A percentile compares a stretch with the other conserved stretches of the same genome.
These are phyloP conservation scores for Brachionus paranguensis DNA, from an alignment of 1,140 invertebrate species.

Conservation along the genomic window DNA sequence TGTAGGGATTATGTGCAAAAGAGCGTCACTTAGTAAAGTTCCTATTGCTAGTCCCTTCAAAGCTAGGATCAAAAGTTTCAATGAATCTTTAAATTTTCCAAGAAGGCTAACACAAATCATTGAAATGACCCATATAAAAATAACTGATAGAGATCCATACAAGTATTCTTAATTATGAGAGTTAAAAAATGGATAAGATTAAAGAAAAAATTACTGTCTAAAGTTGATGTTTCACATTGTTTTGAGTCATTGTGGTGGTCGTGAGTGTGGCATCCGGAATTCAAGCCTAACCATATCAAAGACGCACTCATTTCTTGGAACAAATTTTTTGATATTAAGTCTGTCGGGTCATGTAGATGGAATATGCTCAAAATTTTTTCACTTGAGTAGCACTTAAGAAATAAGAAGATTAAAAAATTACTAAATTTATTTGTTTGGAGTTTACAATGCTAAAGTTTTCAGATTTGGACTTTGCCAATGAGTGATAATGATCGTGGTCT, in stretches of 20 bases:
- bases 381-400: constrained; percentile 24
- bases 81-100: neutral
- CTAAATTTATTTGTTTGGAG: neutral
- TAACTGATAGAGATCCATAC: neutral
- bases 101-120: constrained; percentile 7
- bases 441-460: constrained; percentile 13
- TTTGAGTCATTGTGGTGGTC: neutral
- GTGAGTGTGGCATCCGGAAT: neutral
- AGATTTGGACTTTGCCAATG: neutral
- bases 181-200: neutral
- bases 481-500: constrained; percentile 7
- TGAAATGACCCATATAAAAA: constrained; percentile 22
- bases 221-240: neutral
- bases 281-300: constrained; percentile 22
- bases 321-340: neutral
- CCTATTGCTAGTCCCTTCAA: constrained; percentile 29
- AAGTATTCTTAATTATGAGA: neutral
- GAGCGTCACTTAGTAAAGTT: neutral
- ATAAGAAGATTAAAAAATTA: neutral
- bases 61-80: neutral
- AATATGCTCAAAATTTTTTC: constrained; percentile 6
- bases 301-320: neutral
- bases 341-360: neutral
- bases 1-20: constrained; percentile 31
- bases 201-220: neutral